Evolutionary conservation across 2,113 vertebrate genomes (phyloP).

Genomic region (Crotalus tigris): DNA sequence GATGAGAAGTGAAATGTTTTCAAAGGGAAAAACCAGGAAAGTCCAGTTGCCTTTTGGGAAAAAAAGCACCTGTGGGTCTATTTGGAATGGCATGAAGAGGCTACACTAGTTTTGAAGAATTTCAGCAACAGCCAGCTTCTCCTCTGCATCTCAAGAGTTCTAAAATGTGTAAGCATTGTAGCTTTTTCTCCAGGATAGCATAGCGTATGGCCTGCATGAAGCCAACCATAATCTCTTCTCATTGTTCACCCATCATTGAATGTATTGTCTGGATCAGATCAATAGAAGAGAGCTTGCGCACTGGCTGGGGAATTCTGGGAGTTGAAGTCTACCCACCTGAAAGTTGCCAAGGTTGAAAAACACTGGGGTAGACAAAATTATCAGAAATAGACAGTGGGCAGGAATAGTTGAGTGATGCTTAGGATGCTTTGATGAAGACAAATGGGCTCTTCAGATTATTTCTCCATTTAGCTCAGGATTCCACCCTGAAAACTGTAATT

Average conservation of each 20-base stretch:
- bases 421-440: background rate
- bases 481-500: background rate
- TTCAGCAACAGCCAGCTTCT: background rate
- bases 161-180: background rate
- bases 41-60: background rate
- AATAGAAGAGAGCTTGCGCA: background rate
- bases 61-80: background rate
- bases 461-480: background rate
- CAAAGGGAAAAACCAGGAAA: background rate
- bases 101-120: background rate
- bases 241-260: background rate
- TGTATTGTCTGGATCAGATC: background rate
- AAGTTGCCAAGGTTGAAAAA: background rate
- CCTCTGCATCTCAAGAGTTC: background rate
- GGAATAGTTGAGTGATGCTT: background rate
- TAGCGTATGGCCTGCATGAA: background rate
- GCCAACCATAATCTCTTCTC: background rate
- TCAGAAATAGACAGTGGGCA: background rate
- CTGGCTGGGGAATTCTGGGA: background rate
- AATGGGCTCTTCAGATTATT: background rate
- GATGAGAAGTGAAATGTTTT: background rate
- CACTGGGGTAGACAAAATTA: background rate
- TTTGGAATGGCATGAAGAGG: accelerated
- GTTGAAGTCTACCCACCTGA: background rate
- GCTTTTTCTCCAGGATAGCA: background rate